Percentiles rank a stretch among this genome's conserved stretches.
phyloP scores from a whole-genome alignment of 2,113 vertebrate species.

The Lepisosteus osseus region DNA sequence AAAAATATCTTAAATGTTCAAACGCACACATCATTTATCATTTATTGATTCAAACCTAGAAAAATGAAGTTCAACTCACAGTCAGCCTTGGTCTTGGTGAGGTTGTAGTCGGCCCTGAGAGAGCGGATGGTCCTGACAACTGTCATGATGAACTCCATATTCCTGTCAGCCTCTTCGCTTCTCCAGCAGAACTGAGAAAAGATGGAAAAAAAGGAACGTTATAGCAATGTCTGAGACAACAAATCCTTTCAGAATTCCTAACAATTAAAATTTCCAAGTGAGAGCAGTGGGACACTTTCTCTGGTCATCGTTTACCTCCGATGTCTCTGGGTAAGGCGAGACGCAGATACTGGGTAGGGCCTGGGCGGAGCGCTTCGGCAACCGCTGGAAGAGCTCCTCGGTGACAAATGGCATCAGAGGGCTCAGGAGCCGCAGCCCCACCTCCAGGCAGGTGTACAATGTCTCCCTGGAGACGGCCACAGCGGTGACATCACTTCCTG shows the following conservation, averaged over 20 bases:
- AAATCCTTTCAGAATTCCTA: no score
- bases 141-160: conserved; percentile 75
- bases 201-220: background rate
- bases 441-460: conserved; percentile 82
- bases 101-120: conserved; percentile 83
- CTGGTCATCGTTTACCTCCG: conserved; percentile 59
- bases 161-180: conserved; percentile 66
- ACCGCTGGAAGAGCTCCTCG: conserved; percentile 83
- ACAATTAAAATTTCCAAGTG: no score
- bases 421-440: conserved; percentile 76
- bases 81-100: conserved; percentile 80
- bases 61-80: conserved; percentile 61
- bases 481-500: conserved; percentile 41
- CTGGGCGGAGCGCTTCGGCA: conserved; percentile 64
- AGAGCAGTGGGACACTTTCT: no score
- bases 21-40: no score
- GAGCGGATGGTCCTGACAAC: conserved; percentile 77
- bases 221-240: no score
- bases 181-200: conserved; percentile 74
- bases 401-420: conserved; percentile 87
- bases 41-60: no score
- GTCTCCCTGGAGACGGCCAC: conserved; percentile 70
- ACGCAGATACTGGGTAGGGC: conserved; percentile 70
- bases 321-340: conserved; percentile 70
- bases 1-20: no score